Evolutionary conservation across 2,888 invertebrate genomes (phyloP), one percentile per base, ranked within the genome.

Genomic region (Nyleta sp.): DNA sequence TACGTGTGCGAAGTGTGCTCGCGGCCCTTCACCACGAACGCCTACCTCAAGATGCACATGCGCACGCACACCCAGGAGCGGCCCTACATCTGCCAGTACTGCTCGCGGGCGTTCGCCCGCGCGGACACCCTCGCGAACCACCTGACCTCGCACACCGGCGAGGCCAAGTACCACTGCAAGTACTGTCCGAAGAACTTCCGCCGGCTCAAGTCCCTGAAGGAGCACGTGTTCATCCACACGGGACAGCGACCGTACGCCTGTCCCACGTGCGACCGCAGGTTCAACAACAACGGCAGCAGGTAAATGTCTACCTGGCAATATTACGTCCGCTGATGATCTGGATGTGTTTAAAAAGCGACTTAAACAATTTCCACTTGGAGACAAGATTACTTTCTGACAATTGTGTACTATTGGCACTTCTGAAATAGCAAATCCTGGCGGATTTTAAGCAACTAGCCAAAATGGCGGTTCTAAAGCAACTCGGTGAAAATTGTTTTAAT

Each of bases 11-110:
- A 90, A 44, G 90, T 91, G 0, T 91, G 90, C 68, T 88, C 90
- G 0, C 80, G 90, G 8, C 90, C 90, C 0, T 91, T 91, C 50
- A 91, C 90, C 0, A 91, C 90, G 0, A 91, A 90, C 53, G 90
- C 90, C 0, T 90, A 90, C 65, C 73, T 90, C 2, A 90, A 90
- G 38, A 90, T 90, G 90, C 90, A 90, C 44, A 91, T 91, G 90
- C 84, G 90, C 33, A 91, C 90, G 2, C 90, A 91, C 48, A 91
- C 90, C 0, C 90, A 91, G 40, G 90, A 91, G 48, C 81, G 88
- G 13, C 90, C 90, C 0, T 91, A 91, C 67, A 89, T 87, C n/a
- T 91, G 90, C 59, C 90, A 91, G 70, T 90, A 88, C 44, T 91
- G 90, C 65, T 86, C 88, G 10, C 80, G 90, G 17, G 90, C 90